Conservation (phyloP, 2,113 vertebrate species). For the Gasterosteus aculeatus region DNA sequence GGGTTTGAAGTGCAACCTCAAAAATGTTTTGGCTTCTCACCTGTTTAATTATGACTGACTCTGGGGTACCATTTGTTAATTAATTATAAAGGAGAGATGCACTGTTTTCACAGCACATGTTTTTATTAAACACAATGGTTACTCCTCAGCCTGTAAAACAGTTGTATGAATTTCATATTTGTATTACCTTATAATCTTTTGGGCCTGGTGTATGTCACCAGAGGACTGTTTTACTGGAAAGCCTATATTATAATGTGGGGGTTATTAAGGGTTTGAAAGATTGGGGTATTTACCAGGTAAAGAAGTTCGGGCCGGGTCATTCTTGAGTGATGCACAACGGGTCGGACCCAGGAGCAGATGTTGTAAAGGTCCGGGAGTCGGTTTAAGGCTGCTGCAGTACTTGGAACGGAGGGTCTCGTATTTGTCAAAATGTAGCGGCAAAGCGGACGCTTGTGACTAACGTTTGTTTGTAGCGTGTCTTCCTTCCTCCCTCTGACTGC, state of each 20-base stretch:
- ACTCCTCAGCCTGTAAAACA: not conserved
- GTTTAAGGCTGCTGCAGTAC: not conserved
- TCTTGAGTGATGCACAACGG: not conserved
- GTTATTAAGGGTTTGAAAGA: not conserved
- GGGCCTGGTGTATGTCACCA: not conserved
- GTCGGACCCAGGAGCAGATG: not conserved
- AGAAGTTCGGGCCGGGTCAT: not conserved
- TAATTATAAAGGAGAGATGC: not conserved
- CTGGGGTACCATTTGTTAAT: not conserved
- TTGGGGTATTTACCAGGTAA: not conserved
- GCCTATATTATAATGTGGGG: not conserved
- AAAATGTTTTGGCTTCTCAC: slow-evolving; percentile 1
- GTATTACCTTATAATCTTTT: not conserved
- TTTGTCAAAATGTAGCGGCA: slow-evolving; percentile 30
- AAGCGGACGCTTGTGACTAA: slow-evolving; percentile 1
- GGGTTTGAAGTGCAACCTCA: slow-evolving; percentile 6
- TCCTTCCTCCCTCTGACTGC: slow-evolving; percentile 62
- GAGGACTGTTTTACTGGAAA: not conserved
- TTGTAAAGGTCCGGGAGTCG: not conserved
- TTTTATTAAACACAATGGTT: not conserved
- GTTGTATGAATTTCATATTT: not conserved
- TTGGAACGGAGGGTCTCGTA: not conserved
- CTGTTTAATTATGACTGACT: slow-evolving; percentile 6
- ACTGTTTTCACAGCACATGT: not conserved
- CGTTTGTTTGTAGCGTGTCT: slow-evolving; percentile 24